Percentiles rank a stretch among this genome's conserved stretches.
These are phyloP conservation scores for Ophioninae sp. DNA, from an alignment of 2,888 invertebrate species.

Conservation along the genomic window DNA sequence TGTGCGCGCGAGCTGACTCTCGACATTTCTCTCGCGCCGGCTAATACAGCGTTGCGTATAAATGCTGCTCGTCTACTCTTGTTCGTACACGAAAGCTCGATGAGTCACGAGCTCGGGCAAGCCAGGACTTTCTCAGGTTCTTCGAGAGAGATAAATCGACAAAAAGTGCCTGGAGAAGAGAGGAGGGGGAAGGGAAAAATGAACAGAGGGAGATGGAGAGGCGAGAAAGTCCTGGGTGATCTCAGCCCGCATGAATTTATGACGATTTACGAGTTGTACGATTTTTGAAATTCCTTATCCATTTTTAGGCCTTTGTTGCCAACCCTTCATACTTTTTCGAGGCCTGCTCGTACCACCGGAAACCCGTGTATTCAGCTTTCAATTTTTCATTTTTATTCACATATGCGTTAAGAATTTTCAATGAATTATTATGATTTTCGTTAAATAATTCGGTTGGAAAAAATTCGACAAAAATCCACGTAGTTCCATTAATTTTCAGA, in stretches of 20 bases:
- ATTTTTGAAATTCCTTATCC: neutral
- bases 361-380: neutral
- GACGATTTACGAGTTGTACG: slow-evolving; percentile 6
- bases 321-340: no score
- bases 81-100: slow-evolving; percentile 42
- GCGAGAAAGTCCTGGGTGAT: slow-evolving; percentile 51
- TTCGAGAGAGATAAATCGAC: slow-evolving; percentile 37
- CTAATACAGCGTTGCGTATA: slow-evolving; percentile 24
- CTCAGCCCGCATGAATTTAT: slow-evolving; percentile 52
- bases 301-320: neutral
- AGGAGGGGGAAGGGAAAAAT: slow-evolving; percentile 17
- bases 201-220: slow-evolving; percentile 23
- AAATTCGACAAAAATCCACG: neutral
- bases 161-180: slow-evolving; percentile 13
- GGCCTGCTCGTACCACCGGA: neutral
- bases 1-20: slow-evolving; percentile 4
- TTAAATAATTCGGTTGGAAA: neutral
- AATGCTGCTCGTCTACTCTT: slow-evolving; percentile 12
- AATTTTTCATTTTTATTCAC: no score
- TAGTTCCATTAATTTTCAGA: no score
- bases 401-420: no score
- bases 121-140: slow-evolving; percentile 47
- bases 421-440: neutral
- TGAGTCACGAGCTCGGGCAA: slow-evolving; percentile 46
- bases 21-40: slow-evolving; percentile 24